phyloP scores from a whole-genome alignment of 2,888 invertebrate genomes.

The Camptogramma bilineatum region DNA sequence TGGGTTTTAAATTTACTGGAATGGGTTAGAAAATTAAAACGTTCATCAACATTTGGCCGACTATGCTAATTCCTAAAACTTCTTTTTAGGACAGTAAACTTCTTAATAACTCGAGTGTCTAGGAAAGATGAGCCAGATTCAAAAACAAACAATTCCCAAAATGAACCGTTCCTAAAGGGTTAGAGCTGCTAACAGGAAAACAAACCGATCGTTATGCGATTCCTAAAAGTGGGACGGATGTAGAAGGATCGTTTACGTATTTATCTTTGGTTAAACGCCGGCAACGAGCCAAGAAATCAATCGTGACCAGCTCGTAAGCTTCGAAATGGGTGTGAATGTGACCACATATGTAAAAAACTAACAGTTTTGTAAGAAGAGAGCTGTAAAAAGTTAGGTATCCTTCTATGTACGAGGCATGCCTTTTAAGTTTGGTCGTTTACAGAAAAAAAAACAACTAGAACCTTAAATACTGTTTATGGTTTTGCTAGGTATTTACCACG shows the following conservation, averaged over 20 bases:
- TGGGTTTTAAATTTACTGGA: too few species aligned
- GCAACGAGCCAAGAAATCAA: slow-evolving; percentile 57
- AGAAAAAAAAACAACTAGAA: too few species aligned
- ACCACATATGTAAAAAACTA: not conserved
- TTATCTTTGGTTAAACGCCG: slow-evolving; percentile 50
- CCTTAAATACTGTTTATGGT: too few species aligned
- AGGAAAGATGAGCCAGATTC: slow-evolving; percentile 22
- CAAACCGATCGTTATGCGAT: slow-evolving; percentile 49
- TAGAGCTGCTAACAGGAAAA: slow-evolving; percentile 45
- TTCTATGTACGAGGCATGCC: too few species aligned
- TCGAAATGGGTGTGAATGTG: not conserved
- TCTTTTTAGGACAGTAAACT: not conserved
- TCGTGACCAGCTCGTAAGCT: slow-evolving; percentile 16
- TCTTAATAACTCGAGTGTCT: slow-evolving; percentile 12
- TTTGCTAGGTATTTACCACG: too few species aligned
- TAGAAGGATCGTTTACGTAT: slow-evolving; percentile 52
- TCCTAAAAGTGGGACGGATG: slow-evolving; percentile 54
- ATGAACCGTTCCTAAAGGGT: slow-evolving; percentile 34
- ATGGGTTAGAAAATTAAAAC: too few species aligned
- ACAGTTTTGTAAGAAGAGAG: not conserved
- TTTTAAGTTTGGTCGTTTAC: too few species aligned
- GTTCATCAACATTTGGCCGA: too few species aligned
- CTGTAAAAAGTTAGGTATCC: not conserved
- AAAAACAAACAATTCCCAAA: slow-evolving; percentile 30
- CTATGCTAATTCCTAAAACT: not conserved